A percentile compares a stretch with the other conserved stretches of the same genome.
Evolutionary conservation across 2,113 vertebrate species (phyloP).

Genomic region (Serilophus lunatus): DNA sequence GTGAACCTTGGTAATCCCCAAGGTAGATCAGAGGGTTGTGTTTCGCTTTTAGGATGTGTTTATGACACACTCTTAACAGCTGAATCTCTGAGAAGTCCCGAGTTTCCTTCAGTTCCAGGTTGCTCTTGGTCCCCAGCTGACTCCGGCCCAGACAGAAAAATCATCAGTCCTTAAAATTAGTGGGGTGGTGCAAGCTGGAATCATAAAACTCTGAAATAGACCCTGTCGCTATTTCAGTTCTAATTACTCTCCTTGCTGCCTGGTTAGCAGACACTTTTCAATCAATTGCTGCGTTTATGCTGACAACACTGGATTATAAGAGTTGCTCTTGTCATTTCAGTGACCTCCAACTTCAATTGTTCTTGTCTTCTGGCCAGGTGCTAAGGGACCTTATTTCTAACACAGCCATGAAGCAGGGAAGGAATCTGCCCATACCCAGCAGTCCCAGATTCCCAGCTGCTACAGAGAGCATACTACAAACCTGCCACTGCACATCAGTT

Average conservation of each 20-base stretch:
- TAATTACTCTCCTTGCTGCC: not conserved
- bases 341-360: not conserved
- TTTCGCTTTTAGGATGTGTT: not conserved
- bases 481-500: not conserved
- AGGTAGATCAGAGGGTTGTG: not conserved
- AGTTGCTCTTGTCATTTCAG: slow-evolving; percentile 6
- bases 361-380: not conserved
- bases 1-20: not conserved
- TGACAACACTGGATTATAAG: not conserved
- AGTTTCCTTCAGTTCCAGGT: not conserved
- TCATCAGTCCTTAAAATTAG: not conserved
- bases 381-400: not conserved
- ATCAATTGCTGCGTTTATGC: slow-evolving; percentile 3
- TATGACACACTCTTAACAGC: not conserved
- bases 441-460: not conserved
- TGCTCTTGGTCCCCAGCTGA: not conserved
- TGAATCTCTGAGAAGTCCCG: not conserved
- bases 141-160: not conserved
- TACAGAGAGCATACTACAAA: not conserved
- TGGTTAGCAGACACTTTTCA: slow-evolving; percentile 39
- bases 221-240: slow-evolving; percentile 8
- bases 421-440: not conserved
- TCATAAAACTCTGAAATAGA: slow-evolving; percentile 5
- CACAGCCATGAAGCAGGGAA: not conserved
- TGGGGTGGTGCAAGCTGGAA: not conserved